These are phyloP conservation scores for Idaea aversata DNA, from an alignment of 2,888 invertebrate genomes.

Conservation along the genomic window DNA sequence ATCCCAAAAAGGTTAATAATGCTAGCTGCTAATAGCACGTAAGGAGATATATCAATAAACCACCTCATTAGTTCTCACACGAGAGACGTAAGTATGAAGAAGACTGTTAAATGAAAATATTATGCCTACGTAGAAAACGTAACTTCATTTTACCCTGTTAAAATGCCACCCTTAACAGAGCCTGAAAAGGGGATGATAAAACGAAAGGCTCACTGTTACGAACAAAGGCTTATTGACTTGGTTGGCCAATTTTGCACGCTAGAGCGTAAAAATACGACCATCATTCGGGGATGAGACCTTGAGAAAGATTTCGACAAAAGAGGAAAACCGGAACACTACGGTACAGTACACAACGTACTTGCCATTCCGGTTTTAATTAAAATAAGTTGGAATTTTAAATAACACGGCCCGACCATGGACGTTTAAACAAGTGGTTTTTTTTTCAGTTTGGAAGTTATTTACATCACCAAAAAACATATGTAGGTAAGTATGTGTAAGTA, in stretches of 20 bases:
- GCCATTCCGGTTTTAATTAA: slow-evolving; percentile 31
- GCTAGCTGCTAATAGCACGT: background rate
- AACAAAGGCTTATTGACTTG: slow-evolving; percentile 65
- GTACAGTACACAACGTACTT: slow-evolving; percentile 14
- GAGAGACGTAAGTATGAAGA: background rate
- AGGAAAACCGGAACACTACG: slow-evolving; percentile 13
- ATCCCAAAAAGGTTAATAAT: background rate
- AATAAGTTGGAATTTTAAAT: background rate
- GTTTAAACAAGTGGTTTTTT: background rate
- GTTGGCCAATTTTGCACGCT: slow-evolving; percentile 49
- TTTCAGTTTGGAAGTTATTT: background rate
- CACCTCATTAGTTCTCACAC: background rate
- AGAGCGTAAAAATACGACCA: slow-evolving; percentile 36
- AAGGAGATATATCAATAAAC: background rate
- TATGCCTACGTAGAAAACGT: slow-evolving; percentile 27
- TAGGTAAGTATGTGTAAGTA: no score
- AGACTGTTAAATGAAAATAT: slow-evolving; percentile 12
- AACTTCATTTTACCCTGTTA: slow-evolving; percentile 60
- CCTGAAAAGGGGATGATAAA: slow-evolving; percentile 52
- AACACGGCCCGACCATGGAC: background rate
- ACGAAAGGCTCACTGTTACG: slow-evolving; percentile 51
- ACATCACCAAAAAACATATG: no score
- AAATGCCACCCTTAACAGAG: slow-evolving; percentile 49
- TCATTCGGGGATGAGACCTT: slow-evolving; percentile 32
- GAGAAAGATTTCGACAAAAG: slow-evolving; percentile 27